Conservation (phyloP, 2,113 vertebrate genomes). For the Kryptolebias marmoratus region DNA sequence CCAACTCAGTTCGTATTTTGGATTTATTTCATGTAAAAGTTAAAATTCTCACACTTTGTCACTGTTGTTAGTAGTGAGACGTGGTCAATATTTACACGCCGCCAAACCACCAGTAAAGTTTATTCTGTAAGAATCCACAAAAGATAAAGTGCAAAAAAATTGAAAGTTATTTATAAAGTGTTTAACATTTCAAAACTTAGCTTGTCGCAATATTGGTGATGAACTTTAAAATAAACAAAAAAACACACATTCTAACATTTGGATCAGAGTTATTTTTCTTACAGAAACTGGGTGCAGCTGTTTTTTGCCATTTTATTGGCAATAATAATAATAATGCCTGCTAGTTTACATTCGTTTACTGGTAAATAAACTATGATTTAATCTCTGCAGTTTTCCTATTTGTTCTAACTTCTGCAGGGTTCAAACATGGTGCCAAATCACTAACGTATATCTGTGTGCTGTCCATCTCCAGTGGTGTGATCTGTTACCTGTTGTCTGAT, state of each 20-base stretch:
- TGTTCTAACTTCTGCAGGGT: conserved; percentile 49
- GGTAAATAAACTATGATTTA: conserved; percentile 8
- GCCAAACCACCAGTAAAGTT: neutral
- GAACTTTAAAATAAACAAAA: neutral
- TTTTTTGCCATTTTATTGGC: neutral
- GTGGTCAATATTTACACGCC: neutral
- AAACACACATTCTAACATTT: neutral
- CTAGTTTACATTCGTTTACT: neutral
- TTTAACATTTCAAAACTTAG: neutral
- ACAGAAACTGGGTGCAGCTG: neutral
- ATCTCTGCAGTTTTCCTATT: conserved; percentile 56
- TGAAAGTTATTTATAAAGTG: neutral
- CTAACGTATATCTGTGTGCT: conserved; percentile 43
- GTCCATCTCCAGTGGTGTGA: conserved; percentile 17
- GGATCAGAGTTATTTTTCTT: neutral
- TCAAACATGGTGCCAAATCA: conserved; percentile 47
- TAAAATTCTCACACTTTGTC: conserved; percentile 3
- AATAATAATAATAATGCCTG: neutral
- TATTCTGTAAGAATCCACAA: neutral
- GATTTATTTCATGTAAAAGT: conserved; percentile 2
- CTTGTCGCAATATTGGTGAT: neutral
- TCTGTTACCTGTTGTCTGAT: neutral
- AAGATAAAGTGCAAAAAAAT: no score
- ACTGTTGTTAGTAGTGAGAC: neutral
- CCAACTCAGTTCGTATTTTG: conserved; percentile 21